Evolutionary conservation across 2,113 vertebrate species (phyloP), one percentile per base, ranked within the genome.

Genomic region (Garra rufa): DNA sequence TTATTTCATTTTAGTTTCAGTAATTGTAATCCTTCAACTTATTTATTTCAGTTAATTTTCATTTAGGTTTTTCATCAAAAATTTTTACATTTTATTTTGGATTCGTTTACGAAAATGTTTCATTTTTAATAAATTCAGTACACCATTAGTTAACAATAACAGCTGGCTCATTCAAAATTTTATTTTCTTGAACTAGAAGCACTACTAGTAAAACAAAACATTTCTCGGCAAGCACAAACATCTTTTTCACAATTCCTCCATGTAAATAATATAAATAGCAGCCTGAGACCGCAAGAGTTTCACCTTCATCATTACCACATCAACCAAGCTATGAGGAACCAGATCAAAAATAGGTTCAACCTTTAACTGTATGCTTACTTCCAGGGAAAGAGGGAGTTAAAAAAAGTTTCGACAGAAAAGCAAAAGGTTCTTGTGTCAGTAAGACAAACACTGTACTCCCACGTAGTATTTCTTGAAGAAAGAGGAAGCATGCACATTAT

Each of bases 381-480:
- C 26, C 19, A 74, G 38, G 69, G 17, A 74, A 83, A 43, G 13
- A 13, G 1, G 69, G 70, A 21, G 81, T 26, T 67, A 46, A 48
- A 46, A 71, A 50, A 67, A 38, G 19, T 34, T 57, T 30, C 2
- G 21, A 34, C n/a, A 75, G 43, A 48, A 48, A 46, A 80, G 41
- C 59, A 65, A 65, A 80, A 65, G 41, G 59, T 63, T 80, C 59
- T 63, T 30, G 17, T 80, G 77, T 48, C n/a, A 63, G 24, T 30
- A 44, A 80, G 44, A 80, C 59, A 67, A 48, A 67, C 77, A 30
- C 26, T 7, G 0, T 21, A 67, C 59, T 80, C 43, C 78, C 59
- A 48, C 43, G 0, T 67, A 26, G 8, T 30, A 61, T 79, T 28
- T 80, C 41, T 67, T n/a, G 15, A 48, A 80, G 76, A 80, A 48